Evolutionary conservation across 2,888 invertebrate genomes (phyloP).

Genomic region (Melieria crassipennis): DNA sequence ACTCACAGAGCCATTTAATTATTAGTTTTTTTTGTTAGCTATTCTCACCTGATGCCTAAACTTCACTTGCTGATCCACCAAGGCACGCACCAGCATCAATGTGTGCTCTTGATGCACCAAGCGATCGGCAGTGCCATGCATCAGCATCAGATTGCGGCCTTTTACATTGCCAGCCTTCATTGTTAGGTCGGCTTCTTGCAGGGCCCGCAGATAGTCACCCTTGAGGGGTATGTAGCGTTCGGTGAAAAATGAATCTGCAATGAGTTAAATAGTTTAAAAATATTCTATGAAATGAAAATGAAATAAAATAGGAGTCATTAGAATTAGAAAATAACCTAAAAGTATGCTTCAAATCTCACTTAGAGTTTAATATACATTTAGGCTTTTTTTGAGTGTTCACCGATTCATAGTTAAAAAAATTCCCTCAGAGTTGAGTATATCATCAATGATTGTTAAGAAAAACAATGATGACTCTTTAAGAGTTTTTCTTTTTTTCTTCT

Average conservation of each 20-base stretch:
- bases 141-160: conserved; percentile 73
- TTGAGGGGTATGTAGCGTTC: conserved; percentile 89
- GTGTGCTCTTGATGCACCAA: conserved; percentile 89
- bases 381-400: no score
- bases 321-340: no score
- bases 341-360: no score
- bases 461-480: no score
- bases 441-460: no score
- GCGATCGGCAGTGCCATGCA: conserved; percentile 88
- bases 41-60: conserved; percentile 82
- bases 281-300: neutral
- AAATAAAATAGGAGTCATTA: neutral
- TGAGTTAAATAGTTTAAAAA: neutral
- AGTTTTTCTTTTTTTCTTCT: no score
- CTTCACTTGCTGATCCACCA: conserved; percentile 82
- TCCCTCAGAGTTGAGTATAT: no score
- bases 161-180: conserved; percentile 81
- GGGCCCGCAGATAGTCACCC: conserved; percentile 74
- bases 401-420: no score
- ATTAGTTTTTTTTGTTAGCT: neutral
- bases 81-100: conserved; percentile 82
- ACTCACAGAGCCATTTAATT: no score
- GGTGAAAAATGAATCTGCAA: conserved; percentile 85
- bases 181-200: conserved; percentile 82
- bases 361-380: no score